Base-by-base conservation (phyloP, 1,140 invertebrate species). In the Proctacanthus coquilletti region DNA sequence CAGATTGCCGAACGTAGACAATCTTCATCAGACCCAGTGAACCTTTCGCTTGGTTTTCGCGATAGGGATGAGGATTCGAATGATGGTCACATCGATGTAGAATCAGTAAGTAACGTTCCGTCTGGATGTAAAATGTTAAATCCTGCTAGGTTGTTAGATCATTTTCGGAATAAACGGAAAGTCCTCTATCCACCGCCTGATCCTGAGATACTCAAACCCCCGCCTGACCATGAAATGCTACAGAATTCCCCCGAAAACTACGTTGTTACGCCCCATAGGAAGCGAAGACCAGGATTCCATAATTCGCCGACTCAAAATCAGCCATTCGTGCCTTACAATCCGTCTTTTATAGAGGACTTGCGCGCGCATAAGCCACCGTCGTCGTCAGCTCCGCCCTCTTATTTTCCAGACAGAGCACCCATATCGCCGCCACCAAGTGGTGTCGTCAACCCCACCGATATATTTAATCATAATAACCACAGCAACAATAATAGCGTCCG, bases 261-360 rank as follows among this genome's bases (percentile, higher is more conserved):
- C 49, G 80, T 84, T 18, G 83, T 86, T 5, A 85, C 80, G 23
- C 83, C 83, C 1, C 81, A 84, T 60, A 60, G 83, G 43, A 85
- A 86, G 61, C 65, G 82, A 57, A 64, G 81, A 50, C 81, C 81
- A 2, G 82, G 83, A 18, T 86, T 86, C 52, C 80, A 84, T 47
- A 85, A 84, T 49, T 76, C 81, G 5, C 82, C 82, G 6, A 76
- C 80, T 32, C 81, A 85, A 51, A 85, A 85, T 61, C 77, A 80
- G 34, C 80, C 81, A 10, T 86, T 86, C 50, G 80, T 84, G 29
- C 79, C 81, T 18, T 84, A 82, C 52, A 70, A 71, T 23, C 75
- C 75, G 14, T 76, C 71, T 43, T 74, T 78, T 45, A 60, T 79
- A 34, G 75, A 79, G 50, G 76, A 80, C 45, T 56, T 67, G 13